Base-by-base conservation (phyloP, 2,113 vertebrate genomes). In the Seriola aureovittata region DNA sequence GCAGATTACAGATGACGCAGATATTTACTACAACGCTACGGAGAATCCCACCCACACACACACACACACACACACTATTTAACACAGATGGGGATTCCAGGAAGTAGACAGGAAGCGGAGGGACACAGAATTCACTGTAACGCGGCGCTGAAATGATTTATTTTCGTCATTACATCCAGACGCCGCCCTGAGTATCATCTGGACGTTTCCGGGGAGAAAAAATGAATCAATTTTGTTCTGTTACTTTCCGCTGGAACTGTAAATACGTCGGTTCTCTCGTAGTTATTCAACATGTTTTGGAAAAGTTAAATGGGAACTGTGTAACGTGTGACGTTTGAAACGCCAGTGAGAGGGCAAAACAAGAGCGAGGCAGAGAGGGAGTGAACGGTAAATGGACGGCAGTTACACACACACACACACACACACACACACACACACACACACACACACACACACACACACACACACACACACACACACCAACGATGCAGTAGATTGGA, bases 1-100 rank as follows among this genome's bases (percentile, higher is more conserved):
- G 19, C 40, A 71, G 81, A 88, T 89, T 75, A 81, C 6, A 17
- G 63, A 77, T 81, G 79, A 89, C 59, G 52, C 64, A 65, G 60
- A 84, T 67, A 76, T 86, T 78, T 71, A 83, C 77, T 81, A 81
- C 74, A n/a, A 71, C 2, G 11, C 0, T 0, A 21, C 2, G 14
- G 81, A 80, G 75, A 85, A 88, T 86, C 75, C 84, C 70, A 59
- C 40, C 60, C 57, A 55, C 46, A 55, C 60, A 75, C 58, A 71
- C 36, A 64, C 44, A 62, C 44, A 32, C 50, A 77, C 29, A 52
- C 68, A 52, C 9, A 46, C 78, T 81, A 72, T 68, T 60, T 38
- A 78, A 83, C 78, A 52, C 52, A 17, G 5, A 63, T 1, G 0
- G 7, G 46, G 59, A 67, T 84, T 87, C 82, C 68, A 75, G 65